Conservation (phyloP, 2,113 vertebrate species). For the Glaucomys volans region DNA sequence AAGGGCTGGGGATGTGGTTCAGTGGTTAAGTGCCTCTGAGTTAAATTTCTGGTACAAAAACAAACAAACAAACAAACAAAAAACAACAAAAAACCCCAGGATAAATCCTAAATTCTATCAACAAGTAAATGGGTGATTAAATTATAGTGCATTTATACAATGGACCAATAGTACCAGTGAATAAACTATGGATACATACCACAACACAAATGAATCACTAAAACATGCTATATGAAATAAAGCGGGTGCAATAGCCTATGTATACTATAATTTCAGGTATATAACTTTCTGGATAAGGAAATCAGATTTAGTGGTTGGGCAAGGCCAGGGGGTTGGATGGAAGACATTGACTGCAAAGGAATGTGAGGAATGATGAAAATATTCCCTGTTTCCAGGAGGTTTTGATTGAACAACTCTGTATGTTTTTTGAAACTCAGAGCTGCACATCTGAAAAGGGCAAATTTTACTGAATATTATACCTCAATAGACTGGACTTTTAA, state of each 20-base stretch:
- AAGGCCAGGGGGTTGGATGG: not conserved
- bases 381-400: not conserved
- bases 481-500: not conserved
- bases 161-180: not conserved
- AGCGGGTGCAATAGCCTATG: not conserved
- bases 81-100: no score
- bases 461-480: not conserved
- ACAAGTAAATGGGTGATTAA: not conserved
- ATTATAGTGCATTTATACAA: not conserved
- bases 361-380: not conserved
- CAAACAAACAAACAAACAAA: no score
- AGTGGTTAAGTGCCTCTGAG: no score
- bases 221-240: conserved; percentile 7
- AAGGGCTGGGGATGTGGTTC: no score
- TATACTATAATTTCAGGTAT: not conserved
- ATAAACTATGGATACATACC: not conserved
- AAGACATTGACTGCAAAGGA: not conserved
- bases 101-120: not conserved
- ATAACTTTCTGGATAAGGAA: conserved; percentile 13
- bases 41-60: no score
- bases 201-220: not conserved
- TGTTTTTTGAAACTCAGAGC: conserved; percentile 1
- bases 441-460: not conserved
- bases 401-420: not conserved
- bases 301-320: not conserved